phyloP scores from a whole-genome alignment of 1,140 invertebrate genomes.

The Neodiprion pinetum region DNA sequence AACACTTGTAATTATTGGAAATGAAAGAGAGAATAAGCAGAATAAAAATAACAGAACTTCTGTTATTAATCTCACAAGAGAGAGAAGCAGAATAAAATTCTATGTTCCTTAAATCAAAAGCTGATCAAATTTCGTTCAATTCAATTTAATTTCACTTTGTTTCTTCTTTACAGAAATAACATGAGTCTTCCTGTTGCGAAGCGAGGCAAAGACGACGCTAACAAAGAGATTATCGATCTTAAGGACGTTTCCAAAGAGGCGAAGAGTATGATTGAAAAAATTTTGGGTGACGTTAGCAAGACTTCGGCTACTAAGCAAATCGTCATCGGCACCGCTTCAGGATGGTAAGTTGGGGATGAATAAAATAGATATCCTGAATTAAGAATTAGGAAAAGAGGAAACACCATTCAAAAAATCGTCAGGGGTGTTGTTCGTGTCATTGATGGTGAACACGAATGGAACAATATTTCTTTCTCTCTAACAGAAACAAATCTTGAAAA shows the following conservation, averaged over 20 bases:
- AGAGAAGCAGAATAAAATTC: no score
- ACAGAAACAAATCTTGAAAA: no score
- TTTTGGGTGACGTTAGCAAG: slow-evolving; percentile 80
- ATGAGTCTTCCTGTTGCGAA: slow-evolving; percentile 50
- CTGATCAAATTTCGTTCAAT: background rate
- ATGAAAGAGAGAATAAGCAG: no score
- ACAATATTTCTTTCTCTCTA: no score
- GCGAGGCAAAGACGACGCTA: slow-evolving; percentile 50
- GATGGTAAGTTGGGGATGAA: slow-evolving; percentile 75
- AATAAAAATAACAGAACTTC: no score
- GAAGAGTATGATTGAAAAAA: slow-evolving; percentile 74
- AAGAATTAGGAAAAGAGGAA: background rate
- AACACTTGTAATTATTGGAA: no score
- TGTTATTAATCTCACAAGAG: no score
- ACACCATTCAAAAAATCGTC: background rate
- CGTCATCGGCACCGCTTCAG: slow-evolving; percentile 82
- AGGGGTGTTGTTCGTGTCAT: no score
- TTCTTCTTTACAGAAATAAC: slow-evolving; percentile 39
- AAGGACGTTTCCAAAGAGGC: slow-evolving; percentile 70
- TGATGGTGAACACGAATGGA: no score
- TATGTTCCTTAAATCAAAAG: background rate
- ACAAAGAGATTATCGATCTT: slow-evolving; percentile 54
- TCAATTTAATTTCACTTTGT: background rate
- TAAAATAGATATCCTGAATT: no score
- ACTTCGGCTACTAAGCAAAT: slow-evolving; percentile 87